Percentiles rank a stretch among this genome's conserved stretches.
Evolutionary conservation across 2,888 invertebrate genomes (phyloP).

Genomic region (Catonia carolina): DNA sequence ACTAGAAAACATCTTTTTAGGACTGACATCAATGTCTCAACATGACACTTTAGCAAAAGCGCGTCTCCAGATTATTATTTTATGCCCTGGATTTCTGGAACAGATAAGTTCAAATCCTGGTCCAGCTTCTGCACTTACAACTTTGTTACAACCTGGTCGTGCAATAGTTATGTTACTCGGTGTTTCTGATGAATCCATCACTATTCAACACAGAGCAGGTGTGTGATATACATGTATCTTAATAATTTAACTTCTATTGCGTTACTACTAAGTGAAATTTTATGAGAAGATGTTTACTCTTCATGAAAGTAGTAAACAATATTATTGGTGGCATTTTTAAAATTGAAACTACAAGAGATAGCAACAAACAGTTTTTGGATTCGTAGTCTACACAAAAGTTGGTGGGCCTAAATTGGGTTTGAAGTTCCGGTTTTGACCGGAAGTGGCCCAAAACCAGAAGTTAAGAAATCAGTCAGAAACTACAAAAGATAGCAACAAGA

Average conservation of each 20-base stretch:
- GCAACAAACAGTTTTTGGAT: no score
- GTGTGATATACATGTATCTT: slow-evolving; percentile 27
- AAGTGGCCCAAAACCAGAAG: no score
- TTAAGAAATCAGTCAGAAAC: no score
- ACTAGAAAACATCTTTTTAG: slow-evolving; percentile 55
- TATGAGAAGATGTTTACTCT: no score
- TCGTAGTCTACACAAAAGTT: no score
- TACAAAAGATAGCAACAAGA: no score
- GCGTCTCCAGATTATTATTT: slow-evolving; percentile 69
- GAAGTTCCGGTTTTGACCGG: no score
- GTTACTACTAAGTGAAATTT: neutral
- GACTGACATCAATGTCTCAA: slow-evolving; percentile 39
- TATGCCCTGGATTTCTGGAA: slow-evolving; percentile 68
- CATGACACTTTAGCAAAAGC: slow-evolving; percentile 55
- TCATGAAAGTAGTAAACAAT: no score
- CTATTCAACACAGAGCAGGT: slow-evolving; percentile 63
- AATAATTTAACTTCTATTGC: neutral
- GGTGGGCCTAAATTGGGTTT: no score
- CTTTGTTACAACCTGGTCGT: slow-evolving; percentile 59
- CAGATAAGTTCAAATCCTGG: slow-evolving; percentile 40
- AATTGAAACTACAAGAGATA: no score
- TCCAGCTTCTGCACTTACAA: slow-evolving; percentile 49
- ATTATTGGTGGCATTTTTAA: neutral
- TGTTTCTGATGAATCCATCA: slow-evolving; percentile 64
- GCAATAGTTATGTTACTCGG: slow-evolving; percentile 75